Percentiles rank a stretch among this genome's conserved stretches.
phyloP scores from a whole-genome alignment of 1,140 invertebrate genomes.

The Macrosteles quadrilineatus region DNA sequence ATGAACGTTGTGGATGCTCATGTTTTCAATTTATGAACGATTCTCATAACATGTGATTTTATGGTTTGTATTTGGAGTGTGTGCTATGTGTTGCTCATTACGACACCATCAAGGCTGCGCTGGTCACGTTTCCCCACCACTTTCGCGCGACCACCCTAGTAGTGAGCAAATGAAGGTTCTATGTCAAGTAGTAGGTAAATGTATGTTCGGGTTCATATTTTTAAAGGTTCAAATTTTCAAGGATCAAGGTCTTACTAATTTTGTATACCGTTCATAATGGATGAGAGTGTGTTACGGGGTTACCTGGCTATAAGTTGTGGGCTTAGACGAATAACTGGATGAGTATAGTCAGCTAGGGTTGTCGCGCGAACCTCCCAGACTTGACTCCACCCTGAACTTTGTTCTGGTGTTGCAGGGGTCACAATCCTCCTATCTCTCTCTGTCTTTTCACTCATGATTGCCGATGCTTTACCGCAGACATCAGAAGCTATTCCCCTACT shows the following conservation, averaged over 20 bases:
- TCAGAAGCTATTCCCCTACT: constrained; percentile 71
- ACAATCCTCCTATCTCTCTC: constrained; percentile 74
- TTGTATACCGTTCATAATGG: too few relatives aligned
- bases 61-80: not conserved
- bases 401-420: constrained; percentile 59
- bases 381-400: constrained; percentile 19
- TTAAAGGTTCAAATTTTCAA: not conserved
- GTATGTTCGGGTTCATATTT: not conserved
- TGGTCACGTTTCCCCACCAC: not conserved
- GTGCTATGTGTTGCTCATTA: constrained; percentile 1
- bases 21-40: not conserved
- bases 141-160: not conserved
- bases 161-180: not conserved
- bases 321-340: too few relatives aligned
- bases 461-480: constrained; percentile 66
- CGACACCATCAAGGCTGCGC: not conserved
- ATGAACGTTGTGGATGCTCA: not conserved
- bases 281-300: too few relatives aligned
- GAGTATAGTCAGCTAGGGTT: not conserved
- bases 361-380: not conserved
- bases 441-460: constrained; percentile 73
- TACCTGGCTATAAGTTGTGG: too few relatives aligned
- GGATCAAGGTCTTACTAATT: too few relatives aligned
- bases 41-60: not conserved
- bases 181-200: not conserved